These are phyloP conservation scores for Rhimphoctona megacephalus DNA, from an alignment of 2,888 invertebrate genomes.

Conservation along the genomic window DNA sequence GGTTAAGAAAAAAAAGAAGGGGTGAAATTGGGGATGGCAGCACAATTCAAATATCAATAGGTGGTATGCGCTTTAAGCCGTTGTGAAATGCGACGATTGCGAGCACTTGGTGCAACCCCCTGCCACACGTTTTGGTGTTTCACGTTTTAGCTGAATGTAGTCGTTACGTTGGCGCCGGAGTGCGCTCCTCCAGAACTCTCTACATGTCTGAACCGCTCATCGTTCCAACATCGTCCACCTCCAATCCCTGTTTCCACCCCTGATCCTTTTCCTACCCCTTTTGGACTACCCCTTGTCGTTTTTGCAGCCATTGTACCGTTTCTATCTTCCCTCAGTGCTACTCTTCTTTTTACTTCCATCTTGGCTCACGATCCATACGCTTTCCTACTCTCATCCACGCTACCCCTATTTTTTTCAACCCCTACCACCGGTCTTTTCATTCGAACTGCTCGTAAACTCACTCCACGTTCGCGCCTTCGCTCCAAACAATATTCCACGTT, in stretches of 20 bases:
- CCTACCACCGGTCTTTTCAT: constrained; percentile 38
- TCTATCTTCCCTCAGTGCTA: constrained; percentile 45
- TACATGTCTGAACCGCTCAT: constrained; percentile 44
- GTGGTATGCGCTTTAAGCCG: constrained; percentile 70
- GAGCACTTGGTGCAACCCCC: constrained; percentile 68
- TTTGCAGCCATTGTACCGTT: constrained; percentile 34
- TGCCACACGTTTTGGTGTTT: constrained; percentile 12
- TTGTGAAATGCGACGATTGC: constrained; percentile 74
- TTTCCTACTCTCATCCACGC: constrained; percentile 1
- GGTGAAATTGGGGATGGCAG: constrained; percentile 35
- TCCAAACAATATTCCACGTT: constrained; percentile 30
- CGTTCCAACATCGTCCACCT: constrained; percentile 29
- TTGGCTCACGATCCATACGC: constrained; percentile 30
- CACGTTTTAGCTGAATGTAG: constrained; percentile 74
- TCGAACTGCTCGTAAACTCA: constrained; percentile 24
- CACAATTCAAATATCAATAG: constrained; percentile 77
- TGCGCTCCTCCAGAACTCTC: constrained; percentile 48
- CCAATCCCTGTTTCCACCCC: constrained; percentile 13
- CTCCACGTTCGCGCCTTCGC: constrained; percentile 5
- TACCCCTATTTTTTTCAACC: not conserved
- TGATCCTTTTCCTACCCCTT: constrained; percentile 4
- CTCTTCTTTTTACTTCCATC: constrained; percentile 29
- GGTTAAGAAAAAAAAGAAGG: constrained; percentile 1
- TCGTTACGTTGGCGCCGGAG: constrained; percentile 74
- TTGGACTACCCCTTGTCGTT: constrained; percentile 5